A percentile compares a stretch with the other conserved stretches of the same genome.
Evolutionary conservation across 2,797 vertebrate species (phyloP).

Genomic region (Gallinago nigripennis): DNA sequence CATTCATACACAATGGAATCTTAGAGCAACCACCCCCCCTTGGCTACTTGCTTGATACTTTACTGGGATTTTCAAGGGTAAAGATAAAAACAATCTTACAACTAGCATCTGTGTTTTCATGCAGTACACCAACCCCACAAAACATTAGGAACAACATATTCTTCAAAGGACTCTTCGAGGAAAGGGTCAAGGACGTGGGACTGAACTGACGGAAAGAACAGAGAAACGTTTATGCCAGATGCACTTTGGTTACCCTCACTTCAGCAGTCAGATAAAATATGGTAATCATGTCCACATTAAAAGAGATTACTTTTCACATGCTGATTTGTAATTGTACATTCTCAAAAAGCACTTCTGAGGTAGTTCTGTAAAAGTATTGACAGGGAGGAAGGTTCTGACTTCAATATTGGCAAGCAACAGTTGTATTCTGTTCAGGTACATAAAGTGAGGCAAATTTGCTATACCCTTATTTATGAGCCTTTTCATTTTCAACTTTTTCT

Average conservation of each 20-base stretch:
- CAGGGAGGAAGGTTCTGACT: background rate
- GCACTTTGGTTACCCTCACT: background rate
- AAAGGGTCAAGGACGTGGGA: background rate
- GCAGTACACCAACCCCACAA: background rate
- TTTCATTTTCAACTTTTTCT: background rate
- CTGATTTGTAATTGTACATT: background rate
- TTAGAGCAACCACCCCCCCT: background rate
- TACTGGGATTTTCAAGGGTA: background rate
- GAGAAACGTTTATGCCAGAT: background rate
- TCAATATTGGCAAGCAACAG: background rate
- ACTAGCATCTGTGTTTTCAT: background rate
- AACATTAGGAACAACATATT: background rate
- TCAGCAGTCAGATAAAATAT: background rate
- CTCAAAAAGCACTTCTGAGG: background rate
- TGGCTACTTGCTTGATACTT: background rate
- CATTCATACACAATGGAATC: background rate
- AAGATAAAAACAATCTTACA: background rate
- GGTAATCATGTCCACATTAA: background rate
- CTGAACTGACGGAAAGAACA: background rate
- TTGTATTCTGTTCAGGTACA: background rate
- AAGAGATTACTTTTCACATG: background rate
- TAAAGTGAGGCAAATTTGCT: background rate
- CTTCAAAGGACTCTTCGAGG: background rate
- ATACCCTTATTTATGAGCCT: background rate
- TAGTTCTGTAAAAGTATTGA: background rate